Evolutionary conservation across 1,140 invertebrate species (phyloP).

Genomic region (Samia ricini): DNA sequence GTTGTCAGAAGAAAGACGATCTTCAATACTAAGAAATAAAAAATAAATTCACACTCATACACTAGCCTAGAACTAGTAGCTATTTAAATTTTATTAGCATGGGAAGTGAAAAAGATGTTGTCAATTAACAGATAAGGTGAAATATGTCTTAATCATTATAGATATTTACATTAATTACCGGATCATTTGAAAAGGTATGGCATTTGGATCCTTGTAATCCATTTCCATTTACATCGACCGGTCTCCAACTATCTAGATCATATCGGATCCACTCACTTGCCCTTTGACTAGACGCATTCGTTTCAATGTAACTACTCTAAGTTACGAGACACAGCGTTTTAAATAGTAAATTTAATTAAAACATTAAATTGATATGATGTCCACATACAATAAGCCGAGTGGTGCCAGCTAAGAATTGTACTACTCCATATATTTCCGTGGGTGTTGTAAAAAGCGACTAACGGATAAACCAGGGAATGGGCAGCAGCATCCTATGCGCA

Average conservation of each 20-base stretch:
- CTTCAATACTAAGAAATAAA: no score
- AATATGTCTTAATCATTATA: neutral
- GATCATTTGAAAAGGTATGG: neutral
- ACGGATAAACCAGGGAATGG: no score
- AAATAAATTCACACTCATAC: no score
- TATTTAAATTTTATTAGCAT: neutral
- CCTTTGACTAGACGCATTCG: conserved; percentile 44
- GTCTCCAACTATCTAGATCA: conserved; percentile 36
- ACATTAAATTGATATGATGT: neutral
- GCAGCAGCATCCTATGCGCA: no score
- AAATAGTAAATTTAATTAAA: neutral
- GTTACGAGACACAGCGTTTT: conserved; percentile 12
- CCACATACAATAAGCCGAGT: no score
- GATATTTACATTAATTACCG: neutral
- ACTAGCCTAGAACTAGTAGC: no score
- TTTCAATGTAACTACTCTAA: conserved; percentile 12
- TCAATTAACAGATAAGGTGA: neutral
- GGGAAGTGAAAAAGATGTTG: no score
- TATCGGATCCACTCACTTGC: conserved; percentile 54
- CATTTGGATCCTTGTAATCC: conserved; percentile 21
- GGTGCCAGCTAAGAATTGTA: no score
- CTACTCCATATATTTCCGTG: no score
- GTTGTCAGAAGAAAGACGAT: no score
- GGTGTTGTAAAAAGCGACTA: no score
- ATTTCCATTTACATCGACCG: conserved; percentile 18